Evolutionary conservation across 92 coral and sea anemone genomes (phyloP), one percentile per base, ranked within the genome.

Genomic region (Epizoanthus scotinus): DNA sequence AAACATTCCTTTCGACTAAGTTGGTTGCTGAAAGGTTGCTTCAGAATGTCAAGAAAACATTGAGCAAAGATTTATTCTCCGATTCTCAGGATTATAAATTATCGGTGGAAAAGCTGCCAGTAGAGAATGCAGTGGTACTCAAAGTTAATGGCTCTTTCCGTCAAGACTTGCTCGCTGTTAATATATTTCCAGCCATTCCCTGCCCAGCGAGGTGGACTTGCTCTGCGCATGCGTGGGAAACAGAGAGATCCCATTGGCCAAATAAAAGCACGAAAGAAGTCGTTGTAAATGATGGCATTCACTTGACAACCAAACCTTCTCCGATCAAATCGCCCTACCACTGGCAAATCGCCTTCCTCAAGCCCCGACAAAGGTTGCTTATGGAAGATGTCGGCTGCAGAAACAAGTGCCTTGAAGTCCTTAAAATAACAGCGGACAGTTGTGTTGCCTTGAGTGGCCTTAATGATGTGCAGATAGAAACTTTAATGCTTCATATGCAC

Each of bases 201-300:
- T 91, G 88, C 79, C 85, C 67, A 0, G 78, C 82, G 24, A 78
- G 91, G 15, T 91, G 95, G 95, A 77, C 91, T 7, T 83, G 74
- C 70, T 90, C 93, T 78, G 95, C 92, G 79, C 87, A 86, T 50
- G 88, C 86, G 42, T 91, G 95, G 95, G 87, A 86, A 63, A 50
- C 84, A 49, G 91, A 83, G 38, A 89, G 73, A 63, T 82, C 82
- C 67, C 84, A 89, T 73, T 89, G 95, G 95, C 89, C 85, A 17
- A 83, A 77, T 67, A 91, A 79, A 78, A 75, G 28, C 1, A 61
- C 78, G 24, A 91, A 86, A 71, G 88, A 89, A 34, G 89, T 86
- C 3, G 70, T 84, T 19, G 12, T 89, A 2, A 66, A 49, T 19
- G 78, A 78, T 13, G 95, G 95, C 5, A 63, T 89, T 31, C 88